These are phyloP conservation scores for Nettapus auritus DNA, from an alignment of 2,113 vertebrate genomes.

Conservation along the genomic window DNA sequence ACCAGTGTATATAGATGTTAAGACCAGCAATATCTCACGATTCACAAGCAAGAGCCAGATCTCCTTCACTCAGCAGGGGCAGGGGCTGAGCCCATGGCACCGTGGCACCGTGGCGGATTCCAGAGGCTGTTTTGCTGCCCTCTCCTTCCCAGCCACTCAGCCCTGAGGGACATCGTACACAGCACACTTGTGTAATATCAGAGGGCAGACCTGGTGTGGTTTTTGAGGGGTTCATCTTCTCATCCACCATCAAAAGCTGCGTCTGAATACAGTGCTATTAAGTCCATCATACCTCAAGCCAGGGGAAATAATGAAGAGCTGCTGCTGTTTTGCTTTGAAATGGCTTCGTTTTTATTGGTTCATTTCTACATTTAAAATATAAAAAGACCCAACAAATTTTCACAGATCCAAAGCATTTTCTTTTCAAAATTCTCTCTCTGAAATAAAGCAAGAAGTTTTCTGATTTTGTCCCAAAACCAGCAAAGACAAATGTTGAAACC, in stretches of 20 bases:
- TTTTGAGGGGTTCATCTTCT: neutral
- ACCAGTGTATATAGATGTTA: neutral
- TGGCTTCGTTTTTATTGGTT: neutral
- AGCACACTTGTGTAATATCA: neutral
- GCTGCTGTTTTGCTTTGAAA: neutral
- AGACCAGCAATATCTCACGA: neutral
- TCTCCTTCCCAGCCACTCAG: neutral
- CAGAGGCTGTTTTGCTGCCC: rapidly evolving
- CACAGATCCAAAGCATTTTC: neutral
- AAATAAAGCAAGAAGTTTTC: neutral
- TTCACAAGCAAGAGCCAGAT: neutral
- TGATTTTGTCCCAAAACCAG: neutral
- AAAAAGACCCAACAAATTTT: neutral
- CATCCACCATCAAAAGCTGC: neutral
- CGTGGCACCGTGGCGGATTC: neutral
- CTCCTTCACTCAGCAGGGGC: neutral
- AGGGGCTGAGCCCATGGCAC: neutral
- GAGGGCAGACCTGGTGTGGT: neutral
- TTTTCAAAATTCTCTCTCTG: neutral
- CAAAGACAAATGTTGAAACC: neutral
- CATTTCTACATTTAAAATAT: neutral
- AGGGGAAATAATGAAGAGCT: neutral
- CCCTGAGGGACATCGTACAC: neutral
- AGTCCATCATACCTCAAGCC: neutral
- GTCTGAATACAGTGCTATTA: neutral